Evolutionary conservation across 2,797 vertebrate species (phyloP).

Genomic region (Chrosomus eos): DNA sequence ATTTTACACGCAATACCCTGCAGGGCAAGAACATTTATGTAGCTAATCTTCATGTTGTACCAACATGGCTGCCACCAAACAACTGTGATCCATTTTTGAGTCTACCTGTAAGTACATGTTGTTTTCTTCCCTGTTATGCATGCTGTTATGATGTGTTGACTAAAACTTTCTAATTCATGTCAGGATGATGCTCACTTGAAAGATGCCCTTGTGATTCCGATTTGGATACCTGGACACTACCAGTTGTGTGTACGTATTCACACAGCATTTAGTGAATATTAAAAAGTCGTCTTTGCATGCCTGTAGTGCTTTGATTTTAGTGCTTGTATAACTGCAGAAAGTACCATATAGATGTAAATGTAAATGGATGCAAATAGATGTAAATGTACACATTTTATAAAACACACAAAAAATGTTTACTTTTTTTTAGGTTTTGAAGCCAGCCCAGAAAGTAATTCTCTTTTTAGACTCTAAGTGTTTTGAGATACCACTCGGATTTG

Average conservation of each 20-base stretch:
- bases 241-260: not conserved
- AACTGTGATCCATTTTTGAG: slow-evolving; percentile 4
- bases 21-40: not conserved
- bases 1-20: not conserved
- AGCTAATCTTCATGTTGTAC: not conserved
- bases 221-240: not conserved
- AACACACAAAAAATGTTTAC: too few relatives aligned
- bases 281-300: not conserved
- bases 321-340: not conserved
- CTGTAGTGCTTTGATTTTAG: not conserved
- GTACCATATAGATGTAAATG: too few relatives aligned
- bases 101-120: not conserved
- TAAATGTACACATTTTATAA: too few relatives aligned
- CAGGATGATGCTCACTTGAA: not conserved
- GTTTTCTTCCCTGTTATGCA: not conserved
- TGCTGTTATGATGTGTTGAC: not conserved
- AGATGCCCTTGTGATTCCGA: not conserved
- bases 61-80: slow-evolving; percentile 1
- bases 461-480: not conserved
- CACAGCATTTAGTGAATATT: not conserved
- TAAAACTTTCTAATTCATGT: not conserved
- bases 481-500: not conserved
- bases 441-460: not conserved
- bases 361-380: too few relatives aligned
- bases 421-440: not conserved